Percentiles rank a stretch among this genome's conserved stretches.
phyloP scores from a whole-genome alignment of 2,888 invertebrate species.

The Digitonthophagus gazella region DNA sequence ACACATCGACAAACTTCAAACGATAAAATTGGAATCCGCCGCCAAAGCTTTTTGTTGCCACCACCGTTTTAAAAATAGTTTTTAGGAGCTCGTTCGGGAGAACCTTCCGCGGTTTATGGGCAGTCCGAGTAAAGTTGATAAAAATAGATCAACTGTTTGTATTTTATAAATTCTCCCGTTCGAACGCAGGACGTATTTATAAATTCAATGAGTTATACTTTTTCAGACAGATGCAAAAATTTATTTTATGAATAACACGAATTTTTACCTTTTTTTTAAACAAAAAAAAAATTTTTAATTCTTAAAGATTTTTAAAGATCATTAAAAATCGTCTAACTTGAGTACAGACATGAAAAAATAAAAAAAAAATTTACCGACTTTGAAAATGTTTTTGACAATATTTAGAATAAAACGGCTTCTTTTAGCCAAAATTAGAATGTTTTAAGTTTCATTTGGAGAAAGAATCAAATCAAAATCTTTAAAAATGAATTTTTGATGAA shows the following conservation, averaged over 20 bases:
- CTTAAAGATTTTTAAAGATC: too few species aligned
- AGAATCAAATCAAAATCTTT: too few species aligned
- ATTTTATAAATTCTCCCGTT: neutral
- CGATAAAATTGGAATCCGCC: neutral
- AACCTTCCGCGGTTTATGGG: neutral
- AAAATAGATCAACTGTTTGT: neutral
- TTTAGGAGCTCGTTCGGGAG: neutral
- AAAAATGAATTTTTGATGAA: too few species aligned
- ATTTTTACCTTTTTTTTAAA: too few species aligned
- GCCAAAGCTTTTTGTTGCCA: neutral
- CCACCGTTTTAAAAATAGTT: neutral
- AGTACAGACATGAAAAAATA: too few species aligned
- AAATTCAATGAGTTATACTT: neutral
- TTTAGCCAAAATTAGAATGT: neutral
- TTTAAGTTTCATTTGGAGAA: too few species aligned
- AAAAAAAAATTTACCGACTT: too few species aligned
- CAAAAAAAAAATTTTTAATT: too few species aligned
- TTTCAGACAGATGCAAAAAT: neutral
- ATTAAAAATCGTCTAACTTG: too few species aligned
- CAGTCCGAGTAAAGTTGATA: neutral
- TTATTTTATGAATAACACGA: neutral
- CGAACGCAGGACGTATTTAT: neutral
- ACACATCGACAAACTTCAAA: neutral
- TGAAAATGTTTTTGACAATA: too few species aligned
- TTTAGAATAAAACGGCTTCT: too few species aligned